Evolutionary conservation across 1,140 invertebrate species (phyloP), one percentile per base, ranked within the genome.

Genomic region (Palaemon carinicauda): DNA sequence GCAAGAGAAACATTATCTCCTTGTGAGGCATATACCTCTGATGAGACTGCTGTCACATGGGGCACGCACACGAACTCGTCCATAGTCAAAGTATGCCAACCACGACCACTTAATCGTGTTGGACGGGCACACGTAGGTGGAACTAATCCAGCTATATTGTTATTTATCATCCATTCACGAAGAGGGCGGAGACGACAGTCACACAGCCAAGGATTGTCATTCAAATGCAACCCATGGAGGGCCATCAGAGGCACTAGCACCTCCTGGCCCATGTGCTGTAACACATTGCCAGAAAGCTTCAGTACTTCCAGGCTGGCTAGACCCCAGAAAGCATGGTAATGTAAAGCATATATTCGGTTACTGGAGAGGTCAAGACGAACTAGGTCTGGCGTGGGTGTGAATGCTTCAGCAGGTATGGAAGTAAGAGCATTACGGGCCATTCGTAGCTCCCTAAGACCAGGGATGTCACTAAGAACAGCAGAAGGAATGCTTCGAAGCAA

Each of bases 121-220:
- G 96, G 96, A 12, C 91, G 90, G 24, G 93, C 92, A 90, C 96
- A 96, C 1, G 93, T 92, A 0, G 96, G 95, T 12, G 95, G 94
- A 29, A 94, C 92, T 14, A 93, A 94, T 65, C 93, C 94, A 7
- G 95, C 95, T 71, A 97, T 94, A 90, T 96, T 96, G 90, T 94
- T 93, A 78, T 93, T 92, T 75, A 95, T 90, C 94, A 96, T 96
- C 96, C 96, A 97, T 87, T 94, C 93, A 19, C 95, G 91, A 53
- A 96, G 90, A 0, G 95, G 94, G 86, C 95, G 92, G 21, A 96
- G 91, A 33, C 92, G 92, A 91, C 96, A 97, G 51, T 95, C 94
- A 91, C 96, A 97, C 90, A 96, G 95, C 96, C 96, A 96, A 1
- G 95, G 95, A 91, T 97, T 97, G 52, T 93, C 93, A n/a, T 95